Percentiles rank a stretch among this genome's conserved stretches.
Evolutionary conservation across 2,113 vertebrate species (phyloP).

Genomic region (Melanotaenia duboulayi): DNA sequence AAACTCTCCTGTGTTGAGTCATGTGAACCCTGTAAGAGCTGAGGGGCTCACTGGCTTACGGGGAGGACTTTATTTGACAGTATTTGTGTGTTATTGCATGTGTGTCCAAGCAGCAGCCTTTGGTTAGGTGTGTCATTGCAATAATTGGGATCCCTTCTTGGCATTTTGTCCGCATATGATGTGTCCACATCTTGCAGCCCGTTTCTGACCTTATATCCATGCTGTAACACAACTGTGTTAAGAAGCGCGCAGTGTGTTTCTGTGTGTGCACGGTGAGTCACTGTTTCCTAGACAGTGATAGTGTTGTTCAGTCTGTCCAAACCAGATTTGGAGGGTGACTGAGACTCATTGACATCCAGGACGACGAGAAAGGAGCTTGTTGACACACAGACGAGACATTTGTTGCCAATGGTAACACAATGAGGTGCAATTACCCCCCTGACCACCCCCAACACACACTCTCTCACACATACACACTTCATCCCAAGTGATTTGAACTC

Average conservation of each 20-base stretch:
- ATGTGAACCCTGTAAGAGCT: slow-evolving; percentile 22
- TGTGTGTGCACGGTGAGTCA: slow-evolving; percentile 52
- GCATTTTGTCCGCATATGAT: slow-evolving; percentile 52
- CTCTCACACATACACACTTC: no score
- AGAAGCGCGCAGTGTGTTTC: slow-evolving; percentile 14
- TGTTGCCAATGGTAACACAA: slow-evolving; percentile 24
- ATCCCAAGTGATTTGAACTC: not conserved
- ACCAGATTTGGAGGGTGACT: slow-evolving; percentile 49
- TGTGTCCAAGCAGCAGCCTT: not conserved
- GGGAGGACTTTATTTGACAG: slow-evolving; percentile 28
- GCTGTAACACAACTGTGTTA: slow-evolving; percentile 12
- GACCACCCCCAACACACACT: no score
- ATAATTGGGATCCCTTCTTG: slow-evolving; percentile 22
- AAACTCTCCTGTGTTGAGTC: slow-evolving; percentile 22
- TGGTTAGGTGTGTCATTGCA: slow-evolving; percentile 27
- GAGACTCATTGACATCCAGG: slow-evolving; percentile 39
- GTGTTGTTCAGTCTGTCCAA: slow-evolving; percentile 40
- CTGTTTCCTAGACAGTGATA: slow-evolving; percentile 38
- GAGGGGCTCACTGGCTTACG: slow-evolving; percentile 9
- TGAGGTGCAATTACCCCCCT: not conserved
- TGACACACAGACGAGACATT: not conserved
- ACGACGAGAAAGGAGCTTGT: slow-evolving; percentile 14
- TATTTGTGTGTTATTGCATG: slow-evolving; percentile 16
- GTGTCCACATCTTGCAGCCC: slow-evolving; percentile 36
- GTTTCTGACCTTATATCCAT: slow-evolving; percentile 28